Base-by-base conservation (phyloP, 2,888 invertebrate genomes). In the Pseudanteris insignis region DNA sequence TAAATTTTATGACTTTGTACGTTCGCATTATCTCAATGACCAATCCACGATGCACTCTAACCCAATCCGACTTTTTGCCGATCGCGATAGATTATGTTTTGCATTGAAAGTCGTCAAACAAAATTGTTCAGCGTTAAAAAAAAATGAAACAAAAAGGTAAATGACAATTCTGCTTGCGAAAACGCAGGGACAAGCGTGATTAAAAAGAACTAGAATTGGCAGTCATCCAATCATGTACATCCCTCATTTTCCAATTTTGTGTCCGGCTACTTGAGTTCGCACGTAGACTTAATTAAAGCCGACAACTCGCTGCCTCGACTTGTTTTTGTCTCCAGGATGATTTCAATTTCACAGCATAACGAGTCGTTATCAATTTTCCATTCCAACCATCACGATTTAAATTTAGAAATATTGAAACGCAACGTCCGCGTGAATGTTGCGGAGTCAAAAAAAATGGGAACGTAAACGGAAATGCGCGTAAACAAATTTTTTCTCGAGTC, bases 131-230 rank as follows among this genome's bases (percentile, higher is more conserved):
- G n/a, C n/a, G n/a, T n/a, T n/a, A n/a, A n/a, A n/a, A n/a, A n/a
- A n/a, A n/a, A n/a, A n/a, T n/a, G n/a, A n/a, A n/a, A n/a, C n/a
- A n/a, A n/a, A n/a, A n/a, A n/a, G n/a, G n/a, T n/a, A n/a, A n/a
- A n/a, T n/a, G 48, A 48, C 47, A 34, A 36, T 48, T 48, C 41
- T 36, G 36, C 25, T 28, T 41, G 48, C 37, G 37, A 48, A 57
- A 43, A 37, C 30, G 10, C 13, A 29, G 48, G 26, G 29, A 58
- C 38, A 32, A 57, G 48, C 37, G 44, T 44, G 44, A 58, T 58
- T 50, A 50, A 58, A 58, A 58, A 48, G 47, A 57, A 48, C 55
- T 57, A 47, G 30, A 47, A 57, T 50, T 58, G 58, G 58, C 58
- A 33, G 25, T 25, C 18, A 12, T 25, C 58, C 58, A 58, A 50